Base-by-base conservation (phyloP, 2,113 vertebrate genomes). In the Syrmaticus mikado region DNA sequence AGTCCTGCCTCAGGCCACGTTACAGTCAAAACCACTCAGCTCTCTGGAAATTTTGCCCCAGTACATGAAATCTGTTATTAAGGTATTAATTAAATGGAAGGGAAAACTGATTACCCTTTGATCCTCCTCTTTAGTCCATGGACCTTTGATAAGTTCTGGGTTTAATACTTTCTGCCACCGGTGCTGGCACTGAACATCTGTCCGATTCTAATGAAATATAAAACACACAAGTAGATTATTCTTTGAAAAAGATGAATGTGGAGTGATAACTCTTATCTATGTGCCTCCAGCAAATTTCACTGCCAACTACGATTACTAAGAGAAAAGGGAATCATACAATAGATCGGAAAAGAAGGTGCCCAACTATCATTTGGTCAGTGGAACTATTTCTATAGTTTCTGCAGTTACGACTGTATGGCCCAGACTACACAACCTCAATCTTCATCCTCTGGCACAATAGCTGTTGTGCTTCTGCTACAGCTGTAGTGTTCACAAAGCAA, bases 111-210 rank as follows among this genome's bases (percentile, higher is more conserved):
- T 98, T 98, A 99, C 99, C 98, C 99, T 98, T 96, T 99, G 99
- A 97, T 99, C 99, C 94, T 99, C 99, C 97, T 99, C 99, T 98
- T 99, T 99, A 93, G 99, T 99, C 99, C 99, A 99, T 0, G 99
- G 99, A 46, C 99, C 99, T 97, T 99, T 99, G 95, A 99, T 99
- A 95, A 99, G 99, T 96, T 99, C 99, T 89, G 99, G 99, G 96
- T 99, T 99, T 78, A 99, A 97, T 46, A 99, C 99, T 93, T 99
- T 99, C 97, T 99, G 99, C 99, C 99, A 99, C 71, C 99, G 98
- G 96, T 99, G 99, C 93, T 99, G 99, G 93, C 99, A 99, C 96
- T 99, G 99, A 84, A 99, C 99, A 97, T 99, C 99, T 87, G 99
- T 99, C 77, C 99, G 99, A 94, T 99, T 99, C 99, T 99, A 97